Evolutionary conservation across 2,113 vertebrate genomes (phyloP), one percentile per base, ranked within the genome.

Genomic region (Chloebia gouldiae): DNA sequence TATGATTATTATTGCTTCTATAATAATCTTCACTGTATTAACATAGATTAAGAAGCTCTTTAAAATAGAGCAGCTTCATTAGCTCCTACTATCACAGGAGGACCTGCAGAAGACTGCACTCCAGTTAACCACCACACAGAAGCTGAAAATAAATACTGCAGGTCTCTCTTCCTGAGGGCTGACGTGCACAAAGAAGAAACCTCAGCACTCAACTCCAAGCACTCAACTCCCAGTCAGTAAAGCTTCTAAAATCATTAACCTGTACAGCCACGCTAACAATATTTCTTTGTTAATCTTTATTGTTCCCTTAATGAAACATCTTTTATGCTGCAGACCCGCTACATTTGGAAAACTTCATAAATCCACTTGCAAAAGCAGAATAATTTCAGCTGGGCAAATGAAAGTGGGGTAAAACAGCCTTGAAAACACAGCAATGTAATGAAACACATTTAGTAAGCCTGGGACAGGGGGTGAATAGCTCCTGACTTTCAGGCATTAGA

Each of bases 1-100:
- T 93, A 82, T 96, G 96, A 97, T 98, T 97, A 97, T 98, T 97
- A 98, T 90, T 95, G 96, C 95, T 96, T 98, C 96, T 93, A 92
- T 98, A 97, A 97, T 97, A 97, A 97, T 96, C 80, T 96, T 89
- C 70, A 93, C 93, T 96, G 87, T 96, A 96, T 96, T 97, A 97
- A 97, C 96, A 96, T 94, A 96, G 95, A 98, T 97, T 97, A 97
- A 95, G 92, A 88, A 97, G 92, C 86, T 88, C 91, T 97, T 97
- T 96, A 96, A 96, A 95, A 96, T 65, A 87, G 83, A 97, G 54
- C 66, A 94, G 96, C 95, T 88, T 97, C 97, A 96, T 98, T 98
- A 98, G 95, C 83, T 97, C 57, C 54, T 77, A 35, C 81, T 88
- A 80, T 88, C 90, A 81, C 63, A 91, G 70, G 75, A 96, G 91